phyloP scores from a whole-genome alignment of 1,140 invertebrate species.

The Euschistus heros region DNA sequence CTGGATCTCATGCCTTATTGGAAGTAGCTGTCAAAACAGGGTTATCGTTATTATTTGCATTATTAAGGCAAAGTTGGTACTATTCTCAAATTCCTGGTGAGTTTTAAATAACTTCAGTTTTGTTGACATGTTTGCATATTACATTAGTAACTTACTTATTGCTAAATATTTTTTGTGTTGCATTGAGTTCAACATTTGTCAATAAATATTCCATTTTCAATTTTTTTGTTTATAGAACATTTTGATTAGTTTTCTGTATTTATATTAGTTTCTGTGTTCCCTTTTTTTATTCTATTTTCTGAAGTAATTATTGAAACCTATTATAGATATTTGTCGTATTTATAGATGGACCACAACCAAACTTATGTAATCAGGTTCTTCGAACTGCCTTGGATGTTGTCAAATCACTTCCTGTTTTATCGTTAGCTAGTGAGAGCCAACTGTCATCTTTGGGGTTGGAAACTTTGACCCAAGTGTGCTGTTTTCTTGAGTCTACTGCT shows the following conservation, averaged over 20 bases:
- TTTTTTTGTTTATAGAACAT: neutral
- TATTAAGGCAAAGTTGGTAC: constrained; percentile 50
- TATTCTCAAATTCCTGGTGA: constrained; percentile 24
- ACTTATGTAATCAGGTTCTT: constrained; percentile 47
- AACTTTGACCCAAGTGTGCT: constrained; percentile 43
- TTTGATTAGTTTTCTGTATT: neutral
- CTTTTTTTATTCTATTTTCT: too few relatives aligned
- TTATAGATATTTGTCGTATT: neutral
- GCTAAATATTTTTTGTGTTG: too few relatives aligned
- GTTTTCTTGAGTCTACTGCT: constrained; percentile 45
- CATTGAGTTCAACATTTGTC: too few relatives aligned
- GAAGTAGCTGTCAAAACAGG: constrained; percentile 55
- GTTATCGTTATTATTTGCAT: constrained; percentile 47
- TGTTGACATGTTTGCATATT: too few relatives aligned
- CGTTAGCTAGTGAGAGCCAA: constrained; percentile 48
- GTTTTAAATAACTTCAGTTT: neutral
- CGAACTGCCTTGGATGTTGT: constrained; percentile 47
- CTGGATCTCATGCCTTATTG: constrained; percentile 46
- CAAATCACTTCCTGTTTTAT: constrained; percentile 44
- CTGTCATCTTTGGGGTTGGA: constrained; percentile 44
- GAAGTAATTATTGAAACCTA: too few relatives aligned
- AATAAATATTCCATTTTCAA: too few relatives aligned
- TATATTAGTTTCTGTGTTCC: too few relatives aligned
- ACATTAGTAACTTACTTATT: too few relatives aligned
- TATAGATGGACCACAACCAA: constrained; percentile 21